These are phyloP conservation scores for Halictus ligatus DNA, from an alignment of 2,888 invertebrate genomes.

Conservation along the genomic window DNA sequence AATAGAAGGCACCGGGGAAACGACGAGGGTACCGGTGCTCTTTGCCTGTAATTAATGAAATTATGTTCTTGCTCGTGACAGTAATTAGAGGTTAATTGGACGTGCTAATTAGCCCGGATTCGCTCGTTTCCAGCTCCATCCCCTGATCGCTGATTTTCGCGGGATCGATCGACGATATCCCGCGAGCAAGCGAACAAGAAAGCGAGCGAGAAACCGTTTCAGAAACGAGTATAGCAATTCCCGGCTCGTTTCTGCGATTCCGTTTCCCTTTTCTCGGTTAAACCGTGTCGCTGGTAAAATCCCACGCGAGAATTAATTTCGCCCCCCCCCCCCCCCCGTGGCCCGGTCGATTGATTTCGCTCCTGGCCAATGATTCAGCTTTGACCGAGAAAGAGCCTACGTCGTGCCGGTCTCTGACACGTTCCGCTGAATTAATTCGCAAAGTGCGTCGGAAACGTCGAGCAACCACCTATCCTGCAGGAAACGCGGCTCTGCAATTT, in stretches of 20 bases:
- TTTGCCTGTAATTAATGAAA: slow-evolving; percentile 27
- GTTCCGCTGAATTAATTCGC: slow-evolving; percentile 28
- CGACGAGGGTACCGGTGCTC: neutral
- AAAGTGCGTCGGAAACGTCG: slow-evolving; percentile 24
- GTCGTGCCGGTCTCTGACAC: slow-evolving; percentile 14
- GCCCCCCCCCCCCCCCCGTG: neutral
- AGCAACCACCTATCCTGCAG: neutral
- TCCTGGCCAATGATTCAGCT: slow-evolving; percentile 28
- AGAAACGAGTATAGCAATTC: neutral
- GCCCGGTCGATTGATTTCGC: slow-evolving; percentile 20
- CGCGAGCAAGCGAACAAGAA: neutral
- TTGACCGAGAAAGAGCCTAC: slow-evolving; percentile 2
- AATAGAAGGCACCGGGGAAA: neutral
- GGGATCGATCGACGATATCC: neutral
- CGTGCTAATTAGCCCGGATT: slow-evolving; percentile 35
- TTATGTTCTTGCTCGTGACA: slow-evolving; percentile 21
- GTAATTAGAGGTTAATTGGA: slow-evolving; percentile 43
- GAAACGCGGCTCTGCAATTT: neutral
- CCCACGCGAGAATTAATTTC: neutral
- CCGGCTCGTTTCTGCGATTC: slow-evolving; percentile 9
- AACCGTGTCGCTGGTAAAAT: neutral
- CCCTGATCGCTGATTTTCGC: slow-evolving; percentile 4
- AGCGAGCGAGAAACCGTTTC: neutral
- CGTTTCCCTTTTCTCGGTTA: neutral
- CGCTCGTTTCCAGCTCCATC: neutral